Evolutionary conservation across 2,888 invertebrate genomes (phyloP).

Genomic region (Drosophila merina): DNA sequence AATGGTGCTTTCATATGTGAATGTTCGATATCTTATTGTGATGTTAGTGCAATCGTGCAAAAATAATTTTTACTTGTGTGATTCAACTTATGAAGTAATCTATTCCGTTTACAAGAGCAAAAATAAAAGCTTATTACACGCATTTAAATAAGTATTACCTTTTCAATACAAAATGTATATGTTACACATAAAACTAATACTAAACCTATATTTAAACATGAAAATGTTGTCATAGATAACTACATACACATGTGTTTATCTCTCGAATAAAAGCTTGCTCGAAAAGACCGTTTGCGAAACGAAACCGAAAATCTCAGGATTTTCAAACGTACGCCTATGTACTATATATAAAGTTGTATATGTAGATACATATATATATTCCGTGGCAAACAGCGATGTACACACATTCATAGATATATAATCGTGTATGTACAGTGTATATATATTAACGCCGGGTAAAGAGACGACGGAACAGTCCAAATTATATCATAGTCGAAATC

Average conservation of each 20-base stretch:
- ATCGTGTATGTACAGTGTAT: conserved; percentile 20
- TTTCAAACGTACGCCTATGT: conserved; percentile 15
- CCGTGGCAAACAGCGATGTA: conserved; percentile 10
- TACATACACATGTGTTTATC: conserved; percentile 9
- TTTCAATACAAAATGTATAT: not conserved
- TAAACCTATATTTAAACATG: conserved; percentile 15
- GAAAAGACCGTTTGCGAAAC: conserved; percentile 56
- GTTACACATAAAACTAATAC: conserved; percentile 25
- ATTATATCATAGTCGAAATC: conserved; percentile 73
- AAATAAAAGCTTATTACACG: too few relatives aligned
- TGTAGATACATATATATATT: conserved; percentile 2
- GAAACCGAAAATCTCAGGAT: conserved; percentile 57
- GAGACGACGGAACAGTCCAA: conserved; percentile 61
- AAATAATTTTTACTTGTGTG: too few relatives aligned
- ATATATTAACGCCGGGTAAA: conserved; percentile 63
- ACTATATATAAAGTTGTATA: not conserved
- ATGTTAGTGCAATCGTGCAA: too few relatives aligned
- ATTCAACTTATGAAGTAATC: too few relatives aligned
- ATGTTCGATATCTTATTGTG: too few relatives aligned
- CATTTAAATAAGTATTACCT: not conserved
- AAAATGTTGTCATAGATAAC: conserved; percentile 41
- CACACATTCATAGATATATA: not conserved
- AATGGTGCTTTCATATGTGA: too few relatives aligned
- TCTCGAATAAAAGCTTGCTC: conserved; percentile 57
- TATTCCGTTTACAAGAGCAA: too few relatives aligned